Evolutionary conservation across 2,888 invertebrate species (phyloP), one percentile per base, ranked within the genome.

Genomic region (Mythimna pallens): DNA sequence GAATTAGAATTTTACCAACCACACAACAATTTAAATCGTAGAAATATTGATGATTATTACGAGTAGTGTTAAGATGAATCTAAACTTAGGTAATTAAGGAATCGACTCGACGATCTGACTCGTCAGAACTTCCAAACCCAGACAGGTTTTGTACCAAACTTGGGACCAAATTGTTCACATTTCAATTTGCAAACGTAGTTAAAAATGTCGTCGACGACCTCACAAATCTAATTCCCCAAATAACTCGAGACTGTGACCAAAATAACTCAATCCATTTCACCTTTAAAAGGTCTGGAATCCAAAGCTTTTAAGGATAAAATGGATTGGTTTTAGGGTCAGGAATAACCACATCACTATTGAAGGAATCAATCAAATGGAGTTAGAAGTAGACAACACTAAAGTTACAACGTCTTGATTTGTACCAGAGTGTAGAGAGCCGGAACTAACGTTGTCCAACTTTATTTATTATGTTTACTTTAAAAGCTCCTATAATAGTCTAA

Each of bases 381-480:
- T 47, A 50, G 64, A 63, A 78, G 76, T 73, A 72, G 66, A 70
- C 58, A 70, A 63, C 65, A 54, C 54, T 78, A 61, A 65, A 78
- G 74, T 54, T 67, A 34, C 65, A 73, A 73, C 65, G 34, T 77
- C 77, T 77, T 70, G 63, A 17, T 58, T 50, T 36, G 34, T 63
- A 61, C 74, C 76, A 10, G 59, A 73, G 73, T 82, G 73, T 36
- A 34, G 57, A 64, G 63, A 65, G 64, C 63, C n/a, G 76, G 69
- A 70, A 73, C 58, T 70, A 66, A 77, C 68, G 58, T 57, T 40
- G 69, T 69, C 69, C 68, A 80, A 81, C 52, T 83, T 76, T 81
- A 74, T 65, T 62, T 43, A 65, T 55, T 58, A 61, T 47, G 47
- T 80, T 54, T 58, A 20, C 4, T 58, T 34, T 34, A 0, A 58